Conservation (phyloP, 2,797 vertebrate genomes). For the Cygnus olor region DNA sequence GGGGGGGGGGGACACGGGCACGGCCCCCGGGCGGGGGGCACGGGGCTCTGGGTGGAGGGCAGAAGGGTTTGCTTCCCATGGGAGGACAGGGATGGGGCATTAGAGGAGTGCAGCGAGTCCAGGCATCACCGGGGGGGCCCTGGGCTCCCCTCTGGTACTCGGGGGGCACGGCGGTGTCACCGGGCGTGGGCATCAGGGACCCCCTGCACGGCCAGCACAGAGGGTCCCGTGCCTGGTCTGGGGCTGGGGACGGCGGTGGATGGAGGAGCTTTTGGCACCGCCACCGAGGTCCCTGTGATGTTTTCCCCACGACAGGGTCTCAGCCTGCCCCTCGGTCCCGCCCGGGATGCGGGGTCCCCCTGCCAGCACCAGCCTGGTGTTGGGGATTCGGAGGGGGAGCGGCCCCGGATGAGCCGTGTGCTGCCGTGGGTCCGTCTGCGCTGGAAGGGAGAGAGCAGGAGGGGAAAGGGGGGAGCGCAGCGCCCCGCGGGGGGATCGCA, state of each 20-base stretch:
- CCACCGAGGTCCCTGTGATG: neutral
- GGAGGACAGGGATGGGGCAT: neutral
- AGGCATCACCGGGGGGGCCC: neutral
- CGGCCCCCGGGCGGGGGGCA: neutral
- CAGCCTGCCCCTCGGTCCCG: neutral
- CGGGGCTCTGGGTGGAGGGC: neutral
- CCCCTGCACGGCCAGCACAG: too few relatives aligned
- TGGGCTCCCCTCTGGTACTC: neutral
- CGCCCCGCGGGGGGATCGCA: accelerated
- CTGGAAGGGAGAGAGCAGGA: accelerated
- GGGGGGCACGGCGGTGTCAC: too few relatives aligned
- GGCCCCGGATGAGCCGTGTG: neutral
- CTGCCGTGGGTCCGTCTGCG: neutral
- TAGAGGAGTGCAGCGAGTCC: neutral
- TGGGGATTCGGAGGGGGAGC: accelerated
- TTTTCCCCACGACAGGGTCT: accelerated
- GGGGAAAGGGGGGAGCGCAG: neutral
- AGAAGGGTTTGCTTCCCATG: neutral
- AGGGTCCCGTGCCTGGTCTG: neutral
- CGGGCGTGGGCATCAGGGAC: too few relatives aligned
- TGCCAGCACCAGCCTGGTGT: neutral
- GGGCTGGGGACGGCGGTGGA: neutral
- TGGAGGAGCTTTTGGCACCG: neutral
- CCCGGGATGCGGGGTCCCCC: accelerated
- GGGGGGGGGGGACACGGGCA: accelerated